These are phyloP conservation scores for Mellivora capensis DNA, from an alignment of 2,113 vertebrate species.

Conservation along the genomic window DNA sequence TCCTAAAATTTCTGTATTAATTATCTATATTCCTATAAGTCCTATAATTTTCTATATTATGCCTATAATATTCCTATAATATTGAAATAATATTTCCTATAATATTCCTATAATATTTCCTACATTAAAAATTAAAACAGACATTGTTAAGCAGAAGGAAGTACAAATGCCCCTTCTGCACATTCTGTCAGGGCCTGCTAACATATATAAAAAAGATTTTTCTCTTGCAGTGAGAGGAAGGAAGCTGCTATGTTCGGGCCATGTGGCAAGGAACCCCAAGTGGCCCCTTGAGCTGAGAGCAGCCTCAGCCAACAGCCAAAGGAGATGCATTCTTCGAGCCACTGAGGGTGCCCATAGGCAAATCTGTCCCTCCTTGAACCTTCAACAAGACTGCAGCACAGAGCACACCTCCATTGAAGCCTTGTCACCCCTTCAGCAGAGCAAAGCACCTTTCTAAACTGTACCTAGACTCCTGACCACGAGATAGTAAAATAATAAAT, in stretches of 20 bases:
- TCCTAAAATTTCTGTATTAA: too few species aligned
- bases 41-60: too few species aligned
- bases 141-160: not conserved
- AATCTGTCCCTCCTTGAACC: accelerated
- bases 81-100: too few species aligned
- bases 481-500: not conserved
- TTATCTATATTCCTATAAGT: too few species aligned
- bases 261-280: not conserved
- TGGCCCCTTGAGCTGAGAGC: not conserved
- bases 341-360: not conserved
- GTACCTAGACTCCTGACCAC: not conserved
- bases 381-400: too few species aligned
- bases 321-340: too few species aligned
- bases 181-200: too few species aligned
- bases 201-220: not conserved
- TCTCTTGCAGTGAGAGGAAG: not conserved
- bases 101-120: not conserved
- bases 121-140: not conserved
- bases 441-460: not conserved
- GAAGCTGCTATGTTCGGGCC: not conserved
- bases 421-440: not conserved
- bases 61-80: too few species aligned
- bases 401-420: not conserved
- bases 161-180: accelerated
- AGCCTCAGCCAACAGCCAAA: not conserved